Conservation (phyloP, 1,140 invertebrate genomes). For the Neodiprion pinetum region DNA sequence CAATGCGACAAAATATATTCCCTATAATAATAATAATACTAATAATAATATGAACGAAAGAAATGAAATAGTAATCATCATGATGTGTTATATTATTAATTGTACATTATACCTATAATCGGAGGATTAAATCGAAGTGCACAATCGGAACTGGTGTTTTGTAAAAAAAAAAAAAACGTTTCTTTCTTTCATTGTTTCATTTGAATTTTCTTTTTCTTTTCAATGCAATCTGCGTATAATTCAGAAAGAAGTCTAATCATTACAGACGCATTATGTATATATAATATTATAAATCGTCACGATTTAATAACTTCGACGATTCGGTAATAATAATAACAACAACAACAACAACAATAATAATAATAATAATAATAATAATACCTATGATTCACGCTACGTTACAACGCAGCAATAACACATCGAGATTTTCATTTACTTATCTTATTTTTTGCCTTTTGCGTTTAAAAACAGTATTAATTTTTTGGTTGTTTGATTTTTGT, state of each 20-base stretch:
- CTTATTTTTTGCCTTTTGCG: not conserved
- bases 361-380: not conserved
- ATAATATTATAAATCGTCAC: not conserved
- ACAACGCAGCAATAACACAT: conserved; percentile 47
- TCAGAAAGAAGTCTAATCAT: conserved; percentile 4
- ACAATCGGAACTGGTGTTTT: too few relatives aligned
- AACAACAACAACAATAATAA: conserved; percentile 8
- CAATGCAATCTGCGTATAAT: not conserved
- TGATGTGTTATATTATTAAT: too few relatives aligned
- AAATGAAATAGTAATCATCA: too few relatives aligned
- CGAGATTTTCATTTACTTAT: conserved; percentile 24
- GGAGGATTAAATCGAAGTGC: too few relatives aligned
- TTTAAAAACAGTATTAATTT: not conserved
- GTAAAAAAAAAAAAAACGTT: too few relatives aligned
- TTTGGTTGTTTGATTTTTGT: conserved; percentile 17
- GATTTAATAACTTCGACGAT: too few relatives aligned
- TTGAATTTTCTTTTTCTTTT: conserved; percentile 5
- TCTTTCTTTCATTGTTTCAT: not conserved
- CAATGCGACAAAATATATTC: too few relatives aligned
- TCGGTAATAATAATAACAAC: not conserved
- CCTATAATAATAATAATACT: too few relatives aligned
- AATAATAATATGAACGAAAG: too few relatives aligned
- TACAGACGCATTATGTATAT: not conserved
- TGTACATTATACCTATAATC: too few relatives aligned
- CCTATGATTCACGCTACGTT: conserved; percentile 45